Percentiles rank a stretch among this genome's conserved stretches.
Evolutionary conservation across 2,888 invertebrate species (phyloP).

Genomic region (Hirudinaria manillensis): DNA sequence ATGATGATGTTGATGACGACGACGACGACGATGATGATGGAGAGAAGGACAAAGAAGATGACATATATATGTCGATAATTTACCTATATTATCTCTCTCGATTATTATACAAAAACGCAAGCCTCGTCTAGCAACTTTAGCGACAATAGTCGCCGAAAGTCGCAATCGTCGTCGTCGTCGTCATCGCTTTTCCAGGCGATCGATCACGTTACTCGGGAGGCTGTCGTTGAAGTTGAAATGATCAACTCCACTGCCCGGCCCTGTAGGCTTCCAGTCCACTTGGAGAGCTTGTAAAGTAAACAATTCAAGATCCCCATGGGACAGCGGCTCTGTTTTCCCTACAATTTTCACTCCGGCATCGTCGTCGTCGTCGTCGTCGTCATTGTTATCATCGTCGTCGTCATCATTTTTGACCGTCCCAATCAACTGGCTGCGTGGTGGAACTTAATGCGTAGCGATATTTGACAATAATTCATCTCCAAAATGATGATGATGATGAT

Average conservation of each 20-base stretch:
- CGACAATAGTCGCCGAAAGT: no score
- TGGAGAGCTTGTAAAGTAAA: constrained; percentile 36
- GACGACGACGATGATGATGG: constrained; percentile 30
- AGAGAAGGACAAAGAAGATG: constrained; percentile 22
- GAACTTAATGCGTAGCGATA: not conserved
- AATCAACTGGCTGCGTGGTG: not conserved
- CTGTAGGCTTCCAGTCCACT: constrained; percentile 8
- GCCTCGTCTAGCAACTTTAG: no score
- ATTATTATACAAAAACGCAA: no score
- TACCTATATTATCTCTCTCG: no score
- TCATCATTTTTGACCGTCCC: not conserved
- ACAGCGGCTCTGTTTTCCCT: not conserved
- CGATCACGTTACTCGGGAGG: no score
- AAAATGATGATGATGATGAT: not conserved
- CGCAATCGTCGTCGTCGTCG: no score
- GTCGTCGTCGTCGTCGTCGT: constrained; percentile 8
- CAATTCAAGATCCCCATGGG: not conserved
- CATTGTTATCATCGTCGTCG: constrained; percentile 19
- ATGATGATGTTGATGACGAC: constrained; percentile 28
- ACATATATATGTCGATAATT: constrained; percentile 43
- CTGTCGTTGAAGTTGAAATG: no score
- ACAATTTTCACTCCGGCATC: not conserved
- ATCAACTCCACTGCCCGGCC: no score
- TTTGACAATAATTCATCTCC: not conserved
- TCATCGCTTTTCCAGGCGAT: no score